Base-by-base conservation (phyloP, 2,113 vertebrate genomes). In the Oriolus oriolus region DNA sequence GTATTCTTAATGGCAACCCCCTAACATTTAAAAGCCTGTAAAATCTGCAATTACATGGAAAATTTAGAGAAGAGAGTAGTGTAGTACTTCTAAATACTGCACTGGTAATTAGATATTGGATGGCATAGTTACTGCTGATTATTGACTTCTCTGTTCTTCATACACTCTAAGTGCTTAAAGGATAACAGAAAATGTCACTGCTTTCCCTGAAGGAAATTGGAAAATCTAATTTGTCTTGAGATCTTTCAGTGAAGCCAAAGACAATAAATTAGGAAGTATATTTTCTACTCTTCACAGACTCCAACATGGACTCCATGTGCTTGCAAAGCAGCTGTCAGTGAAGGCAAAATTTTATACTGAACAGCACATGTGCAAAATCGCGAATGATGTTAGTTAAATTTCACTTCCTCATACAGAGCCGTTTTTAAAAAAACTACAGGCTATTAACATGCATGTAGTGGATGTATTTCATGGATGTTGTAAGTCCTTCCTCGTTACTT, bases 91-190 rank as follows among this genome's bases (percentile, higher is more conserved):
- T 87, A 74, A 89, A 84, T 88, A 86, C 60, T 81, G 37, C 44
- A 26, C 57, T 81, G 52, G 44, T 85, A 80, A 97, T 94, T 94
- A 91, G 78, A 90, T 93, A 75, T 22, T 71, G 57, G 60, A 84
- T 79, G 41, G 30, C 64, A 75, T 60, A 74, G 20, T 65, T 84
- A 31, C 68, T 82, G 50, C 82, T 81, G 75, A 47, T 92, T 95
- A 95, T 94, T 96, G 93, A 94, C 95, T 96, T 90, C 65, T 79
- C 89, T 75, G 39, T 84, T 95, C 89, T 95, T 95, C 91, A 86
- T 93, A 41, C 69, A 88, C 59, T 86, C 64, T 50, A 81, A 93
- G 56, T 88, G 41, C 78, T 93, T 84, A 87, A 93, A 87, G 52
- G 49, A 90, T 73, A 91, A 94, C 68, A 90, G 82, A 91, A 89